Evolutionary conservation across 35 echinoderm and acorn worm species (phyloP).

Genomic region (Heliocidaris tuberculata): DNA sequence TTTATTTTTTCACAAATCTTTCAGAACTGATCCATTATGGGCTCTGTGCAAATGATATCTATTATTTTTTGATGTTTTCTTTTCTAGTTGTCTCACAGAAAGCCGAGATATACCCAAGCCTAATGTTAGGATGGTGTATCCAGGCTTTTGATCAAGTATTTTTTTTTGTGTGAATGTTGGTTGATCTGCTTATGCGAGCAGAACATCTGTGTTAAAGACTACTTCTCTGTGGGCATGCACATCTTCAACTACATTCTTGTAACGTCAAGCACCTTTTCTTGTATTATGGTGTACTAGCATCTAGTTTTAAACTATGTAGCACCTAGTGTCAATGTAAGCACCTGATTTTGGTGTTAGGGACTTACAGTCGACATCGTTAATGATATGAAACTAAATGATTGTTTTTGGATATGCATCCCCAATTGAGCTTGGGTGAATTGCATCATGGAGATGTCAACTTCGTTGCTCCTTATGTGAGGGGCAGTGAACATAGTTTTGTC

Average conservation of each 20-base stretch:
- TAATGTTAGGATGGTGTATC: not conserved
- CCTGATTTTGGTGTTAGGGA: too few species aligned
- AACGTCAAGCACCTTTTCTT: not conserved
- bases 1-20: not conserved
- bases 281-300: not conserved
- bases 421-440: not conserved
- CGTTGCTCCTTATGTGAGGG: not conserved
- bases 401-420: not conserved
- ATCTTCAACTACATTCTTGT: not conserved
- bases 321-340: not conserved
- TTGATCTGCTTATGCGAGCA: not conserved
- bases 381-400: too few species aligned
- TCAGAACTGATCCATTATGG: not conserved
- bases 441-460: not conserved
- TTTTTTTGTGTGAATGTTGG: not conserved
- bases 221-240: not conserved
- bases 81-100: not conserved
- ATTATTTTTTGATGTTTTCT: not conserved
- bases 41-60: not conserved
- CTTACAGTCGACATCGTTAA: too few species aligned
- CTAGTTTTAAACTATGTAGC: not conserved
- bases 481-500: not conserved
- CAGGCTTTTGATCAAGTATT: not conserved
- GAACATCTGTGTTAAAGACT: not conserved
- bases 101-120: not conserved